phyloP scores from a whole-genome alignment of 2,797 vertebrate genomes.

The Poeciliopsis paucimaculata region DNA sequence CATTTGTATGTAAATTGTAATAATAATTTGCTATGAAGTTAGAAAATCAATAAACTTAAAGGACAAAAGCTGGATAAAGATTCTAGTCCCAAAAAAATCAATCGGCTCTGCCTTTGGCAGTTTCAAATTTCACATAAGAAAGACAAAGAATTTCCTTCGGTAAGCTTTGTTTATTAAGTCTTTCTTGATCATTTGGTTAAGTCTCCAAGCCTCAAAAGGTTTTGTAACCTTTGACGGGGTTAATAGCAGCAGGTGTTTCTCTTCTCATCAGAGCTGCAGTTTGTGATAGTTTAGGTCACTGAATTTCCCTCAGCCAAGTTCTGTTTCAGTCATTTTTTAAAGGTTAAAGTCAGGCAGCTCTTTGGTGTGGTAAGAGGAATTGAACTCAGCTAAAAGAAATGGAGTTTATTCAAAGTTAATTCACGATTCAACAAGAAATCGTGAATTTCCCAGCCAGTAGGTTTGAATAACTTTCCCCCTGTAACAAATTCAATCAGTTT shows the following conservation, averaged over 20 bases:
- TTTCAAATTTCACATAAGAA: background rate
- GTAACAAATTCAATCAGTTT: background rate
- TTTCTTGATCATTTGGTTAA: background rate
- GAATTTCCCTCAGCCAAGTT: background rate
- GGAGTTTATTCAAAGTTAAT: background rate
- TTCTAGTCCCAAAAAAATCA: background rate
- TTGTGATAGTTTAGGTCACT: background rate
- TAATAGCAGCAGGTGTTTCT: background rate
- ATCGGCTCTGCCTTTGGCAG: background rate
- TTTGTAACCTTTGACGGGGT: background rate
- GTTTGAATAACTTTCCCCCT: background rate
- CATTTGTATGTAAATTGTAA: background rate
- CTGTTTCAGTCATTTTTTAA: background rate
- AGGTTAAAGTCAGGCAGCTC: background rate
- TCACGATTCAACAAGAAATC: constrained; percentile 1
- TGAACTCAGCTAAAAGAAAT: background rate
- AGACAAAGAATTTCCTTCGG: background rate
- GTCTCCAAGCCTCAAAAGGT: background rate
- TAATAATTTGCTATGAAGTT: background rate
- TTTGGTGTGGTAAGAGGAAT: background rate
- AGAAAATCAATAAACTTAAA: background rate
- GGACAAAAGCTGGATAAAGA: background rate
- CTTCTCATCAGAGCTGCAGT: background rate
- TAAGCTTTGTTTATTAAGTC: background rate
- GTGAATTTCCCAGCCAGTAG: background rate